Evolutionary conservation across 2,113 vertebrate species (phyloP).

Genomic region (Microtus montanus): DNA sequence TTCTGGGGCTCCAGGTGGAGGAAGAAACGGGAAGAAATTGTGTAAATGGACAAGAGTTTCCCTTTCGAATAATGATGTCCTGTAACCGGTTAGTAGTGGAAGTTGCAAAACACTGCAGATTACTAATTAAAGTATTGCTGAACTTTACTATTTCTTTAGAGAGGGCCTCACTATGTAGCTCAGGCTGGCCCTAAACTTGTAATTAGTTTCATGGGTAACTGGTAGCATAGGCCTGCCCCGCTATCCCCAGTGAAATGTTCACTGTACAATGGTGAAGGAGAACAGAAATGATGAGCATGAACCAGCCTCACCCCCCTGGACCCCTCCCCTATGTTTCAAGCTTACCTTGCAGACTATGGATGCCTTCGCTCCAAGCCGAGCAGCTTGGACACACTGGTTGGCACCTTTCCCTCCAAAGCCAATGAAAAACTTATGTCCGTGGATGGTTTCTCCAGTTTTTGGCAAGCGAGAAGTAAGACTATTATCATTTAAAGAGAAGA

Average conservation of each 20-base stretch:
- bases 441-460: conserved; percentile 95
- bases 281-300: not conserved
- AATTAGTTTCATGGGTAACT: not conserved
- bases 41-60: conserved; percentile 41
- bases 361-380: conserved; percentile 92
- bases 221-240: not conserved
- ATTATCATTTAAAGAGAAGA: conserved; percentile 74
- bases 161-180: not conserved
- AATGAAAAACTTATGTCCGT: conserved; percentile 95
- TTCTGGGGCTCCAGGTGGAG: not conserved
- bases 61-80: conserved; percentile 1
- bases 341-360: conserved; percentile 96
- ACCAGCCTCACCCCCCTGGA: not conserved
- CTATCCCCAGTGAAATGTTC: not conserved
- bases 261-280: not conserved
- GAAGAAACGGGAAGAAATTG: not conserved
- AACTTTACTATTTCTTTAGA: not conserved
- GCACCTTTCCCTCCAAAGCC: conserved; percentile 99
- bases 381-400: conserved; percentile 97
- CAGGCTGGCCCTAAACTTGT: not conserved
- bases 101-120: not conserved
- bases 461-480: conserved; percentile 94
- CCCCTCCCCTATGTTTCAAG: not conserved
- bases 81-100: not conserved
- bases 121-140: not conserved